These are phyloP conservation scores for Dicrostonyx torquatus DNA, from an alignment of 2,797 vertebrate species.

Conservation along the genomic window DNA sequence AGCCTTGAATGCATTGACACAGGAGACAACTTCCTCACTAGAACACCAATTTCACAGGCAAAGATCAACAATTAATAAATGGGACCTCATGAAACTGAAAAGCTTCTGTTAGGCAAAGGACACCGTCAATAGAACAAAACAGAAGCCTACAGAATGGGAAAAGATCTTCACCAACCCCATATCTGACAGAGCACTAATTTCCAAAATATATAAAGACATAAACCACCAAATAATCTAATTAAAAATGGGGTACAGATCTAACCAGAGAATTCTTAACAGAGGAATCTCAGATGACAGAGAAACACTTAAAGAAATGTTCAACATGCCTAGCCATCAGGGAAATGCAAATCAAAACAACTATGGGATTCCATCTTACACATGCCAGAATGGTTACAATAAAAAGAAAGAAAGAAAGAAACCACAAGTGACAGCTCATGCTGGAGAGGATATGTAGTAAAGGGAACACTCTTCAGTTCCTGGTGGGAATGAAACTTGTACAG, in stretches of 20 bases:
- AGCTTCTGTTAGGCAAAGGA: background rate
- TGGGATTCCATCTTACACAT: background rate
- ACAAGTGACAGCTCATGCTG: background rate
- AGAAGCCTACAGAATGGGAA: background rate
- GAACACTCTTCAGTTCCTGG: background rate
- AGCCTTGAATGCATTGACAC: background rate
- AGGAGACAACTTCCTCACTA: background rate
- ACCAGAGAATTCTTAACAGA: background rate
- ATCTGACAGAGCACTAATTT: background rate
- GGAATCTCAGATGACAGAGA: background rate
- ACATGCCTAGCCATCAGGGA: background rate
- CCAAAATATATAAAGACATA: background rate
- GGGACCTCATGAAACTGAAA: background rate
- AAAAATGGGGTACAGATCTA: background rate
- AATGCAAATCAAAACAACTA: background rate
- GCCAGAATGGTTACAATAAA: background rate
- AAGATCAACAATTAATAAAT: background rate
- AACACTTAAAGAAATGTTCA: background rate
- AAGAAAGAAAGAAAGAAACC: too few species aligned
- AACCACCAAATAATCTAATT: background rate
- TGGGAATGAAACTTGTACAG: background rate
- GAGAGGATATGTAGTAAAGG: background rate
- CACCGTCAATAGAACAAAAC: background rate
- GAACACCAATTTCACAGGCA: background rate
- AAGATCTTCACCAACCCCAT: background rate